Evolutionary conservation across 1,140 invertebrate species (phyloP).

Genomic region (Neocloeon triangulifer): DNA sequence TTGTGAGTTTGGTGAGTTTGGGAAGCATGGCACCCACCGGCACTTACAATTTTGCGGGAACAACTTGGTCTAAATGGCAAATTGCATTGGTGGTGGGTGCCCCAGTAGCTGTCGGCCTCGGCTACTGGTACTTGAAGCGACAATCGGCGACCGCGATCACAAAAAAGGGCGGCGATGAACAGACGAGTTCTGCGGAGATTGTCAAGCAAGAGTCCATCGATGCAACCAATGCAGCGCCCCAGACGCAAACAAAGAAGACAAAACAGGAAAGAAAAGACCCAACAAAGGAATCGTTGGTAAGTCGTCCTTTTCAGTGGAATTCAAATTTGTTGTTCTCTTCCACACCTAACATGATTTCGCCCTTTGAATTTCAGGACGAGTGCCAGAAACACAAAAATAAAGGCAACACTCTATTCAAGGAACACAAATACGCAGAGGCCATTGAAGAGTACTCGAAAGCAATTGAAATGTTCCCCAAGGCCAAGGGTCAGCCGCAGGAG

Average conservation of each 20-base stretch:
- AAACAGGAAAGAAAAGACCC: neutral
- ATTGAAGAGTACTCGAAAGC: conserved; percentile 72
- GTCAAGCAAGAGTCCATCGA: neutral
- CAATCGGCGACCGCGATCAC: neutral
- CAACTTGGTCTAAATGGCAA: conserved; percentile 37
- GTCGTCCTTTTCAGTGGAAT: conserved; percentile 10
- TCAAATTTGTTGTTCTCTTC: no score
- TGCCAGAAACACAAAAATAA: conserved; percentile 57
- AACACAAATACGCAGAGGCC: conserved; percentile 68
- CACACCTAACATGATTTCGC: no score
- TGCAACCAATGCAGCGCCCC: neutral
- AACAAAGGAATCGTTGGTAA: conserved; percentile 5
- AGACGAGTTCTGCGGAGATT: neutral
- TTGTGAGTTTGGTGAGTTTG: no score
- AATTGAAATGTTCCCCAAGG: conserved; percentile 57
- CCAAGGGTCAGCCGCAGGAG: conserved; percentile 43
- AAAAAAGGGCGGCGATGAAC: neutral
- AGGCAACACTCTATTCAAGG: conserved; percentile 74
- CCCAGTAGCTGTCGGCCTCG: conserved; percentile 55
- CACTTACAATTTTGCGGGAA: conserved; percentile 3
- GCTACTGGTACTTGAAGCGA: conserved; percentile 55
- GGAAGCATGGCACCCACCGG: conserved; percentile 12
- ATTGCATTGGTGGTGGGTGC: conserved; percentile 54
- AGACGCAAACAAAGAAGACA: conserved; percentile 12
- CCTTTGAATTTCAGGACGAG: conserved; percentile 37